These are phyloP conservation scores for Palloptera scutellata DNA, from an alignment of 2,888 invertebrate genomes.

Conservation along the genomic window DNA sequence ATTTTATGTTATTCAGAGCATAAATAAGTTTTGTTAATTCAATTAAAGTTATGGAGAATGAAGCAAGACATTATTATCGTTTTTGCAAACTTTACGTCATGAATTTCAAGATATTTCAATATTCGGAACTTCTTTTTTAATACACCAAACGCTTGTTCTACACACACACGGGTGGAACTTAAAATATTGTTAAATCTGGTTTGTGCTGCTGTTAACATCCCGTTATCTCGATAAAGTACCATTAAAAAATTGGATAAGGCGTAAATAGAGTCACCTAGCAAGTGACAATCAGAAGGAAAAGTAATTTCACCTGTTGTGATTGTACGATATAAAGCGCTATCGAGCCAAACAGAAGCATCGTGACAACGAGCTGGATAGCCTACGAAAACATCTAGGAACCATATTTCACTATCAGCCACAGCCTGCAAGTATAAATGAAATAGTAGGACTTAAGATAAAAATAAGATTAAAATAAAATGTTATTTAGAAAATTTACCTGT, in stretches of 20 bases:
- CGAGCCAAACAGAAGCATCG: too few relatives aligned
- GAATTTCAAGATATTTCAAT: constrained; percentile 23
- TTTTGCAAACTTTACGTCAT: constrained; percentile 18
- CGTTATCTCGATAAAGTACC: constrained; percentile 22
- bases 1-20: too few relatives aligned
- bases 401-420: constrained; percentile 17
- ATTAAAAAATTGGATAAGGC: constrained; percentile 20
- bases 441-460: too few relatives aligned
- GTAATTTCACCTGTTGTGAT: constrained; percentile 14
- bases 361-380: constrained; percentile 20
- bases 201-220: constrained; percentile 20
- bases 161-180: constrained; percentile 30
- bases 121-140: constrained; percentile 29
- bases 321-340: constrained; percentile 7
- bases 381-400: constrained; percentile 22
- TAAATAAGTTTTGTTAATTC: background rate
- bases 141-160: constrained; percentile 26
- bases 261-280: constrained; percentile 23
- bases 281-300: constrained; percentile 25
- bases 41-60: constrained; percentile 25
- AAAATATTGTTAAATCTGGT: constrained; percentile 26
- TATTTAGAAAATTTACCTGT: constrained; percentile 16
- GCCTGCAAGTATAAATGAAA: too few relatives aligned
- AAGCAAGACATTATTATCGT: constrained; percentile 29
- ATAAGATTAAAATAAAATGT: background rate